Percentiles rank a stretch among this genome's conserved stretches.
phyloP scores from a whole-genome alignment of 2,797 vertebrate species.

The Fistularia tabacaria region DNA sequence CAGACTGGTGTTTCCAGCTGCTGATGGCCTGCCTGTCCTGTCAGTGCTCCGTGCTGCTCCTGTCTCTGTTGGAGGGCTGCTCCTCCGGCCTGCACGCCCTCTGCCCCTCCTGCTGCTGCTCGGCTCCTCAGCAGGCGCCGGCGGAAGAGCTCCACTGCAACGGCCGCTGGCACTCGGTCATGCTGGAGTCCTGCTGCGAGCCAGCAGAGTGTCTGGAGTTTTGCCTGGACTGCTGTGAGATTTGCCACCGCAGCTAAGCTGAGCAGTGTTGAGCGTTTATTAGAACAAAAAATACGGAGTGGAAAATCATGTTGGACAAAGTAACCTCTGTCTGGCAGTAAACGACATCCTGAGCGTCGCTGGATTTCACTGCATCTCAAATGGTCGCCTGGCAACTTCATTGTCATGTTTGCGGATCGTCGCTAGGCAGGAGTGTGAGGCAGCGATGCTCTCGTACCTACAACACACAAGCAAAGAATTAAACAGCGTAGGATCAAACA shows the following conservation, averaged over 20 bases:
- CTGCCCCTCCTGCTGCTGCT: conserved; percentile 67
- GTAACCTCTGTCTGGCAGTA: too few relatives aligned
- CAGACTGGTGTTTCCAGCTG: conserved; percentile 61
- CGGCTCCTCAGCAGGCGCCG: conserved; percentile 37
- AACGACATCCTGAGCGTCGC: too few relatives aligned
- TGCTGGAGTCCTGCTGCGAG: conserved; percentile 75
- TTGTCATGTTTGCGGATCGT: too few relatives aligned
- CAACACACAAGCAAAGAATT: too few relatives aligned
- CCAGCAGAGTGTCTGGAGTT: conserved; percentile 71
- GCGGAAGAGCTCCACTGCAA: conserved; percentile 68
- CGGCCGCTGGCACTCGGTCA: conserved; percentile 72
- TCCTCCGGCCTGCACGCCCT: conserved; percentile 31
- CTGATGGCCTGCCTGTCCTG: conserved; percentile 63
- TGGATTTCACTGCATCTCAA: too few relatives aligned
- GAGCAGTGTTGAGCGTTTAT: neutral
- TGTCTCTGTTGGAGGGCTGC: conserved; percentile 54
- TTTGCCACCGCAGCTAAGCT: conserved; percentile 61
- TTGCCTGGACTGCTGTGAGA: conserved; percentile 68
- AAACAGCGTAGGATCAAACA: too few relatives aligned
- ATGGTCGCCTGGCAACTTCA: too few relatives aligned
- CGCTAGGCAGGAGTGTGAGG: too few relatives aligned
- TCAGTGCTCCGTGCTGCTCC: conserved; percentile 34
- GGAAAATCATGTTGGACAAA: neutral
- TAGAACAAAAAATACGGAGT: neutral
- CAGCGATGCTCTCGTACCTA: too few relatives aligned